Percentiles rank a stretch among this genome's conserved stretches.
phyloP scores from a whole-genome alignment of 2,888 invertebrate species.

The Hemithea aestivaria region DNA sequence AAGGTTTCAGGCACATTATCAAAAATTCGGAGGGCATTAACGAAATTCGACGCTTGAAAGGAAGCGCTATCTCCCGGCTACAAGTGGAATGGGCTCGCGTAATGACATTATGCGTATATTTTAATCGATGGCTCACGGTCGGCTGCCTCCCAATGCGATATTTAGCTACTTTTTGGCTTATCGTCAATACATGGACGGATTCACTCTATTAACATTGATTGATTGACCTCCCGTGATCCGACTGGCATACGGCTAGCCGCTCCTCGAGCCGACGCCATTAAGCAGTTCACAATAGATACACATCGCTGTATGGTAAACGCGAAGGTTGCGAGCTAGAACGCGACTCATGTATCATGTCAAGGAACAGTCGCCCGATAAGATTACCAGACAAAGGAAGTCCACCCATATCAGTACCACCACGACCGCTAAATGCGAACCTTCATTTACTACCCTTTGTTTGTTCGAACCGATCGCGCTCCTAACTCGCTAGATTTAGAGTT shows the following conservation, averaged over 20 bases:
- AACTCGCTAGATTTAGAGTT: constrained; percentile 49
- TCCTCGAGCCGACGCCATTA: background rate
- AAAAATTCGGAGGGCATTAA: constrained; percentile 48
- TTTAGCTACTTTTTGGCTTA: constrained; percentile 31
- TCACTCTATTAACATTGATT: constrained; percentile 48
- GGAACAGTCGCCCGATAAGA: constrained; percentile 71
- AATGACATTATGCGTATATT: constrained; percentile 64
- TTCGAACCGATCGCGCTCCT: constrained; percentile 43
- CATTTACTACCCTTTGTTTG: constrained; percentile 57
- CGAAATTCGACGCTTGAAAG: constrained; percentile 44
- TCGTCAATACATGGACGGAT: constrained; percentile 40
- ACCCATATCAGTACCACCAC: constrained; percentile 73
- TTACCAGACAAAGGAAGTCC: constrained; percentile 78
- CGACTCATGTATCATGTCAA: constrained; percentile 72
- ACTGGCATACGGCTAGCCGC: constrained; percentile 13
- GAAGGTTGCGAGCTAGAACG: constrained; percentile 47
- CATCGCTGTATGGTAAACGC: constrained; percentile 1
- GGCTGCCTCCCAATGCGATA: constrained; percentile 48
- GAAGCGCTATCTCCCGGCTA: constrained; percentile 44
- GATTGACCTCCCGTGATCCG: constrained; percentile 37
- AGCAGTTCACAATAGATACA: background rate
- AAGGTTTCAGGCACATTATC: constrained; percentile 45
- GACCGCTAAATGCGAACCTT: constrained; percentile 72
- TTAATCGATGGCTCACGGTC: constrained; percentile 61
- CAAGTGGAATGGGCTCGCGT: constrained; percentile 46